Conservation (phyloP, 1,140 invertebrate species). For the Radopholus similis region DNA sequence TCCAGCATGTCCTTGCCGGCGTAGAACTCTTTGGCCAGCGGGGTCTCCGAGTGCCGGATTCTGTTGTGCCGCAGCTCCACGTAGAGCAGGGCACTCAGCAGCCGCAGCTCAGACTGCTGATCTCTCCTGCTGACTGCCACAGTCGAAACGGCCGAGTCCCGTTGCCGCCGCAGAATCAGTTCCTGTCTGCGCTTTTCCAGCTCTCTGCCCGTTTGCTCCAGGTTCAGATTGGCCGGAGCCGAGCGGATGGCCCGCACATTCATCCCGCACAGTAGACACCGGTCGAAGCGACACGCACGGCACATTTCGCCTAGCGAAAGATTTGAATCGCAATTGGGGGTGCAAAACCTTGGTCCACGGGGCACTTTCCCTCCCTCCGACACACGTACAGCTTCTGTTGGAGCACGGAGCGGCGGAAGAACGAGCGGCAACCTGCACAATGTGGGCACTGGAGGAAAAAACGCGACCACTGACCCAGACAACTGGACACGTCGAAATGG, state of each 20-base stretch:
- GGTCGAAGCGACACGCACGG: background rate
- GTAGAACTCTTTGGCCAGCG: background rate
- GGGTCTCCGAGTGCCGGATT: background rate
- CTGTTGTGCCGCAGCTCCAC: background rate
- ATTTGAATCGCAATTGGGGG: background rate
- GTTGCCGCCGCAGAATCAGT: background rate
- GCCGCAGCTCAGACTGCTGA: background rate
- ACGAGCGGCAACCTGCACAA: slow-evolving; percentile 5
- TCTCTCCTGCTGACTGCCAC: background rate
- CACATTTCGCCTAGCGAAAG: slow-evolving; percentile 4
- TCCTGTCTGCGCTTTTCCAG: background rate
- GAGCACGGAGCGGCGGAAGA: slow-evolving; percentile 3
- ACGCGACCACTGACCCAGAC: background rate
- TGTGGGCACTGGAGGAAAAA: background rate
- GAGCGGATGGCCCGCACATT: background rate
- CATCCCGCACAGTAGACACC: slow-evolving; percentile 4
- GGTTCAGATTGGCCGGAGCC: background rate
- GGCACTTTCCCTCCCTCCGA: background rate
- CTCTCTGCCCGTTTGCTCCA: background rate
- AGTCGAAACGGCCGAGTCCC: background rate
- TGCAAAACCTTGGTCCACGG: background rate
- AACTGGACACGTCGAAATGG: slow-evolving; percentile 10
- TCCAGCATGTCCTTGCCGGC: background rate
- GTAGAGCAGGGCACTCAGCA: background rate
- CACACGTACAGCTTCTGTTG: background rate